Evolutionary conservation across 2,113 vertebrate genomes (phyloP), one percentile per base, ranked within the genome.

Genomic region (Condylura cristata): DNA sequence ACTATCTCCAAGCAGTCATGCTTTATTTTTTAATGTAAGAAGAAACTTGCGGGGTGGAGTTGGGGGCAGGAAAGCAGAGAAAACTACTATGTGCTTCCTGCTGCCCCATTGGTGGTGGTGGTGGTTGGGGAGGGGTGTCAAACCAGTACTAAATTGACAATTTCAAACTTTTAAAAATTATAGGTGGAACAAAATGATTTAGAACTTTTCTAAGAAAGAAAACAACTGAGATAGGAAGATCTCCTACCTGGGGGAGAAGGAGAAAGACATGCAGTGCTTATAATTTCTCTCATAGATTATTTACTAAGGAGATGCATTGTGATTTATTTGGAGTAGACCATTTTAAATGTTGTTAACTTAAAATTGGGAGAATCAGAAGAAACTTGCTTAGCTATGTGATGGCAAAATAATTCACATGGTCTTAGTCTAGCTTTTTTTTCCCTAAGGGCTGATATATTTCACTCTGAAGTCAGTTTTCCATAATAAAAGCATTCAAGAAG

Each of bases 81-180:
- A 93, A 88, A 75, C 72, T 34, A 89, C 94, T 89, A 65, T 70
- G 72, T 70, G 51, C 68, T 91, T 88, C 58, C 70, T 89, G 46
- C 70, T 95, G 32, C 26, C 60, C 41, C 37, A 87, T 37, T 83
- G 75, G n/a, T n/a, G n/a, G n/a, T n/a, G n/a, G n/a, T n/a, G n/a
- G n/a, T n/a, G n/a, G n/a, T n/a, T n/a, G n/a, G n/a, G n/a, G n/a
- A n/a, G n/a, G n/a, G n/a, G n/a, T n/a, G n/a, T 8, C 89, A 89
- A 96, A 93, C 3, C 18, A 93, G 18, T 28, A 94, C 0, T 79
- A 63, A 88, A 46, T 16, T 86, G 17, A 41, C 41, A 95, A 95
- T 80, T 95, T 95, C 74, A 86, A 96, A 39, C n/a, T 94, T 78
- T n/a, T 6, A 94, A 96, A 93, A 92, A 87, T 89, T 95, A 89